Conservation (phyloP, 2,113 vertebrate species). For the Tenebrosternarchus preto region DNA sequence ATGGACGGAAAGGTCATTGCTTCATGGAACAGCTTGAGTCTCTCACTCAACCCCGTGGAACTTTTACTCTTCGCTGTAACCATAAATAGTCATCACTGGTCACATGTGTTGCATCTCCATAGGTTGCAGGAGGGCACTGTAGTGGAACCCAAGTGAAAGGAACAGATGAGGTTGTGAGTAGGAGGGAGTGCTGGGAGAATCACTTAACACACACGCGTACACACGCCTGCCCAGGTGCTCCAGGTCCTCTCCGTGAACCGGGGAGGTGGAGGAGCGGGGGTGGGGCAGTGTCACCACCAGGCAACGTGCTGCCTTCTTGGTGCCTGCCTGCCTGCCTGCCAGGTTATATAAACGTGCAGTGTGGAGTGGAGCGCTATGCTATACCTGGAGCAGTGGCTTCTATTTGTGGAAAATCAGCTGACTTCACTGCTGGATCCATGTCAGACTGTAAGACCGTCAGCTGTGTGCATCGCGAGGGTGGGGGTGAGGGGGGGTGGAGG, state of each 20-base stretch:
- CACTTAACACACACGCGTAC: neutral
- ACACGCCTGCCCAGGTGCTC: neutral
- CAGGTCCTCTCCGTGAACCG: conserved; percentile 6
- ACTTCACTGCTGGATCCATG: conserved; percentile 63
- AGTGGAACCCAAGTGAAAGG: neutral
- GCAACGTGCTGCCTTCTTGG: conserved; percentile 32
- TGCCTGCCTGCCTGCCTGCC: conserved; percentile 41
- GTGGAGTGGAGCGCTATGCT: conserved; percentile 57
- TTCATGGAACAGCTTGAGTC: neutral
- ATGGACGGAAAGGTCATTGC: conserved; percentile 18
- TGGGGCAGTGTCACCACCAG: conserved; percentile 36
- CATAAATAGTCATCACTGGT: too few relatives aligned
- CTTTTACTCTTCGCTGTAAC: neutral
- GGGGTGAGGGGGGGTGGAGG: neutral
- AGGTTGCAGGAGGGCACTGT: neutral
- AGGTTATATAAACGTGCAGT: conserved; percentile 58
- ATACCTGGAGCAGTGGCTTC: conserved; percentile 60
- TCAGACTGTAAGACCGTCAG: conserved; percentile 58
- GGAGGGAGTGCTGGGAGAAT: neutral
- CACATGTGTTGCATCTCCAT: neutral
- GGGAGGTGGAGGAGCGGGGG: conserved; percentile 3
- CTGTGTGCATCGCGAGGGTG: neutral
- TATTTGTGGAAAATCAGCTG: conserved; percentile 67
- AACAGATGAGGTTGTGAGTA: neutral
- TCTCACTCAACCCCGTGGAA: neutral